Percentiles rank a stretch among this genome's conserved stretches.
These are phyloP conservation scores for Drosophila pachea DNA, from an alignment of 1,140 invertebrate genomes.

Conservation along the genomic window DNA sequence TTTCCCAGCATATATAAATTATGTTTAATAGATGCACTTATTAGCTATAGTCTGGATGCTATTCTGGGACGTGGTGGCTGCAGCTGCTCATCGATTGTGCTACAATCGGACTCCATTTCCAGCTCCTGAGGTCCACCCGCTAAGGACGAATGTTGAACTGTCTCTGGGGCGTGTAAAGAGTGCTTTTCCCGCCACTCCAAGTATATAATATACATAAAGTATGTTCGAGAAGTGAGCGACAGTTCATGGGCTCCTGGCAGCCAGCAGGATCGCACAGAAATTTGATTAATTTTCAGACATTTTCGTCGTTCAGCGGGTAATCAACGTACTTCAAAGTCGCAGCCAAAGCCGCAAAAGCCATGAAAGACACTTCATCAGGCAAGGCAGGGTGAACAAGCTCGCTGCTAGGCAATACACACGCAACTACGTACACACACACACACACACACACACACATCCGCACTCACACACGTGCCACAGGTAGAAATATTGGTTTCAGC, in stretches of 20 bases:
- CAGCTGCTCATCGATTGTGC: no score
- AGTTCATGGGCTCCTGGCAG: not conserved
- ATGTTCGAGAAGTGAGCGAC: no score
- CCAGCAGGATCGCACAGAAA: constrained; percentile 10
- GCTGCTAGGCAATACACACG: constrained; percentile 54
- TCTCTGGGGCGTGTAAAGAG: no score
- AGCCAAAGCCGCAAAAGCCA: constrained; percentile 49
- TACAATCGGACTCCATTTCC: no score
- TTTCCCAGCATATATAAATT: no score
- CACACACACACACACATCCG: constrained; percentile 4
- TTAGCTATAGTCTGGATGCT: no score
- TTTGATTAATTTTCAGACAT: constrained; percentile 48
- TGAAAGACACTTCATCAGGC: constrained; percentile 67
- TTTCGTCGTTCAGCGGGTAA: constrained; percentile 5
- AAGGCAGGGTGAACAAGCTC: constrained; percentile 50
- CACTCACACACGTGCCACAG: not conserved
- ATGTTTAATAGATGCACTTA: no score
- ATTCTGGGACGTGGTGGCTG: no score
- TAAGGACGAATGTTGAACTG: no score
- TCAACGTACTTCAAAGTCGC: constrained; percentile 39
- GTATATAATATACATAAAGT: no score
- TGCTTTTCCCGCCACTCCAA: no score
- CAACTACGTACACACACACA: not conserved
- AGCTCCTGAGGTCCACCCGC: no score
- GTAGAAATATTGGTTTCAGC: constrained; percentile 24